Evolutionary conservation across 2,888 invertebrate species (phyloP).

Genomic region (Cremastinae sp.): DNA sequence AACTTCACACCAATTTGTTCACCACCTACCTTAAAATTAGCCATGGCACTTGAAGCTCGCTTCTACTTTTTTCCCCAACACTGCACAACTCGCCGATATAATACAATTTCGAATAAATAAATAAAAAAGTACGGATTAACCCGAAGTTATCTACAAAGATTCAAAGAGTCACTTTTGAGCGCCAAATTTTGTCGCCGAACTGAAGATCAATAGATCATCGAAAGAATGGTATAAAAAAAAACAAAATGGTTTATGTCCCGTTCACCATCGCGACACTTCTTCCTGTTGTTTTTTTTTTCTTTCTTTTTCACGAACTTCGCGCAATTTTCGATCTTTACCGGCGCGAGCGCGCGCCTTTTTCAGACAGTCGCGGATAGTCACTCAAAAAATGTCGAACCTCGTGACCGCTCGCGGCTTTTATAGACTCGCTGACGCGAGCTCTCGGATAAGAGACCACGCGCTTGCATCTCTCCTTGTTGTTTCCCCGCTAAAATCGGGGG

Average conservation of each 20-base stretch:
- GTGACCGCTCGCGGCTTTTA: conserved; percentile 75
- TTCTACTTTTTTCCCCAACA: conserved; percentile 50
- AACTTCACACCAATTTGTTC: conserved; percentile 44
- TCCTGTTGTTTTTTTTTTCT: conserved; percentile 9
- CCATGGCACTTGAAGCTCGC: conserved; percentile 72
- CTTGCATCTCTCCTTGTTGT: conserved; percentile 6
- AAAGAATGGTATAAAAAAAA: neutral
- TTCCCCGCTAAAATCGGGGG: conserved; percentile 67
- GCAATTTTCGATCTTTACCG: conserved; percentile 1
- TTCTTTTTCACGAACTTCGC: conserved; percentile 40
- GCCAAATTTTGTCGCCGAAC: neutral
- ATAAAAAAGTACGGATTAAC: neutral
- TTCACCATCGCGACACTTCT: conserved; percentile 68
- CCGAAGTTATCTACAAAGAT: neutral
- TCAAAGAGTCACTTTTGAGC: conserved; percentile 30
- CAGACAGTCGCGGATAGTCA: conserved; percentile 58
- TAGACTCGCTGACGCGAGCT: conserved; percentile 73
- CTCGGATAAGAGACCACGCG: conserved; percentile 27
- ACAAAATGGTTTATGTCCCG: conserved; percentile 63
- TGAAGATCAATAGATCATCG: neutral
- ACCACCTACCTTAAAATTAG: conserved; percentile 74
- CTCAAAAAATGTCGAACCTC: conserved; percentile 76
- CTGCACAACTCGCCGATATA: conserved; percentile 60
- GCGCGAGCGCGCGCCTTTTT: conserved; percentile 54
- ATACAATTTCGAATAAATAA: neutral